A percentile compares a stretch with the other conserved stretches of the same genome.
phyloP scores from a whole-genome alignment of 2,113 vertebrate species.

The Phylloscopus trochiloides region DNA sequence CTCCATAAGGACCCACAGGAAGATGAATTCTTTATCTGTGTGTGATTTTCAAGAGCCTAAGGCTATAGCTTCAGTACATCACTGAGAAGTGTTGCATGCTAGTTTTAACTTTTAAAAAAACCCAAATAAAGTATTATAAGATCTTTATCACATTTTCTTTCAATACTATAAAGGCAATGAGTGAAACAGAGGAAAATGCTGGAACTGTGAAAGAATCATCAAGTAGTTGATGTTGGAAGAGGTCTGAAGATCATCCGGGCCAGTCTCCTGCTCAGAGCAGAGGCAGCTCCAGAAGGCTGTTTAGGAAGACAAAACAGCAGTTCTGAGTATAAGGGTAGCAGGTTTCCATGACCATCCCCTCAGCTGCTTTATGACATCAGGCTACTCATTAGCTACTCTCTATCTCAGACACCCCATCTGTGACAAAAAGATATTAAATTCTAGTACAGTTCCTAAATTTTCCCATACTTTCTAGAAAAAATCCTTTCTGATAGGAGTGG shows the following conservation, averaged over 20 bases:
- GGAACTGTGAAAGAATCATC: not conserved
- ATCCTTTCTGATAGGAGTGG: not conserved
- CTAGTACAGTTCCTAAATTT: not conserved
- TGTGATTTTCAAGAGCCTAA: not conserved
- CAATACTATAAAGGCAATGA: not conserved
- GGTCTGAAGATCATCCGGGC: not conserved
- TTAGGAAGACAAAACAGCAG: not conserved
- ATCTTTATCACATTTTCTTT: not conserved
- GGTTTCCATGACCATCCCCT: not conserved
- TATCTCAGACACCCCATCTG: not conserved
- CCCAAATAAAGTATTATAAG: not conserved
- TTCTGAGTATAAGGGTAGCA: not conserved
- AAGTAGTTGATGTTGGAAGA: not conserved
- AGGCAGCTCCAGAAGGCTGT: not conserved
- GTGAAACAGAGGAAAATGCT: not conserved
- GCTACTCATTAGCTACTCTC: not conserved
- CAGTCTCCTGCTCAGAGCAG: not conserved
- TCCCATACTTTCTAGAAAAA: not conserved
- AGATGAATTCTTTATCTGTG: not conserved
- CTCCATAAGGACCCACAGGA: not conserved
- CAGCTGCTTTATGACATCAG: not conserved
- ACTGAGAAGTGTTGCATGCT: not conserved
- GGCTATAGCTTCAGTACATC: not conserved
- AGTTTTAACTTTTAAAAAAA: not conserved
- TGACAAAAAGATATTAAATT: not conserved